These are phyloP conservation scores for Neopelma chrysocephalum DNA, from an alignment of 2,797 vertebrate genomes.

Conservation along the genomic window DNA sequence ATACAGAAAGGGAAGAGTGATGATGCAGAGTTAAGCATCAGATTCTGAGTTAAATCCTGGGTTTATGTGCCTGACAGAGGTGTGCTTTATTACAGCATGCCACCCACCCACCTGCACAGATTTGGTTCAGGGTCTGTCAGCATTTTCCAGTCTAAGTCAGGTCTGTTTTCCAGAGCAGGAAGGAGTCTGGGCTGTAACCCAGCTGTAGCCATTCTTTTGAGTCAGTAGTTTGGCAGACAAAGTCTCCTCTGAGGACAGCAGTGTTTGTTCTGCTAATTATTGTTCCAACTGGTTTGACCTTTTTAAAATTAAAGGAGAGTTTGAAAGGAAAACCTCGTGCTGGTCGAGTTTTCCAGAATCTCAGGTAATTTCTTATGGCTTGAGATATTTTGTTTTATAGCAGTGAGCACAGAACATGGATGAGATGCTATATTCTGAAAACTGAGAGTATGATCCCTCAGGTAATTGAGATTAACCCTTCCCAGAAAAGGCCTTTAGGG, in stretches of 20 bases:
- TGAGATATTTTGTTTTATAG: background rate
- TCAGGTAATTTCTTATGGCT: background rate
- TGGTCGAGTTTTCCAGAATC: background rate
- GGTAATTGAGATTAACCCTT: background rate
- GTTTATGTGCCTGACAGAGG: background rate
- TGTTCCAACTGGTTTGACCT: background rate
- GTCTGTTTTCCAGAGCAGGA: background rate
- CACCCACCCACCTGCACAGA: background rate
- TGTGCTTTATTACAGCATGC: background rate
- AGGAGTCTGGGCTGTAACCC: background rate
- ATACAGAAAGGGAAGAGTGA: background rate
- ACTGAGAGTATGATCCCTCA: background rate
- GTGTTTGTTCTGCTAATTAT: conserved; percentile 11
- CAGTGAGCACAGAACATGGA: fast-evolving
- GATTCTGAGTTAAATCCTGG: background rate
- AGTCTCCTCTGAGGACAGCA: background rate
- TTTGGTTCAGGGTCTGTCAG: background rate
- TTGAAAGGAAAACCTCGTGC: background rate
- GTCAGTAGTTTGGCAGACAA: background rate
- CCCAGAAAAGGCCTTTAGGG: background rate
- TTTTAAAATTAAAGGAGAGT: background rate
- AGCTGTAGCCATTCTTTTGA: background rate
- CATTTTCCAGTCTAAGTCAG: background rate
- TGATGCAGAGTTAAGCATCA: background rate
- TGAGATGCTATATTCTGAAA: background rate